Evolutionary conservation across 1,140 invertebrate genomes (phyloP).

Genomic region (Philopotamus ludificatus): DNA sequence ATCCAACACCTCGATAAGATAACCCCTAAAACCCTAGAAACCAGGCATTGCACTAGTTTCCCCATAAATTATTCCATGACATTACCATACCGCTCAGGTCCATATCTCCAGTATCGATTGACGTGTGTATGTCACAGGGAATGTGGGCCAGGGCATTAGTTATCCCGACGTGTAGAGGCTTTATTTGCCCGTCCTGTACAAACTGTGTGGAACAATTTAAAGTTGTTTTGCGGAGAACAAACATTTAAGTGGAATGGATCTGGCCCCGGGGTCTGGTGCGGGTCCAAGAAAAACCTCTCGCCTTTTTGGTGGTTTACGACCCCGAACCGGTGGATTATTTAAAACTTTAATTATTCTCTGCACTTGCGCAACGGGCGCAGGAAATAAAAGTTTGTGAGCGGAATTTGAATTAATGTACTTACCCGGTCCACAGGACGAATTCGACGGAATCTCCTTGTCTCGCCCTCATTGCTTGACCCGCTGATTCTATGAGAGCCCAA

Average conservation of each 20-base stretch:
- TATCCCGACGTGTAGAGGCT: slow-evolving; percentile 9
- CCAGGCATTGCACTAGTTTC: no score
- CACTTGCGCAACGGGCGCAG: neutral
- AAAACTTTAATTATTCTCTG: slow-evolving; percentile 20
- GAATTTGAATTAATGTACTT: slow-evolving; percentile 46
- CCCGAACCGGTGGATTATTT: slow-evolving; percentile 6
- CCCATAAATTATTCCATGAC: no score
- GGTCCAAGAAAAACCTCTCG: slow-evolving; percentile 11
- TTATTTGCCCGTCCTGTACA: slow-evolving; percentile 12
- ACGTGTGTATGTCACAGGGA: neutral
- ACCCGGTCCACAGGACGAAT: slow-evolving; percentile 94
- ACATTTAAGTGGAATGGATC: slow-evolving; percentile 27
- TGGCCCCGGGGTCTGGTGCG: slow-evolving; percentile 8
- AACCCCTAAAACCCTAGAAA: no score
- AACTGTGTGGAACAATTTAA: slow-evolving; percentile 19
- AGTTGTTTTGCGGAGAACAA: slow-evolving; percentile 18
- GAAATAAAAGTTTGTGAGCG: neutral
- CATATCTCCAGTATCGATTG: no score
- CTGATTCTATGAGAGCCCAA: slow-evolving; percentile 80
- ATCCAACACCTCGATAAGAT: no score
- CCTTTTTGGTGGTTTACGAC: slow-evolving; percentile 2
- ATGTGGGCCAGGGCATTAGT: neutral
- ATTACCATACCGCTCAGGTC: no score
- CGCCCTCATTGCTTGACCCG: slow-evolving; percentile 76
- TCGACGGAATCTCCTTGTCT: slow-evolving; percentile 80